Evolutionary conservation across 2,113 vertebrate species (phyloP).

Genomic region (Poeciliopsis occidentalis): DNA sequence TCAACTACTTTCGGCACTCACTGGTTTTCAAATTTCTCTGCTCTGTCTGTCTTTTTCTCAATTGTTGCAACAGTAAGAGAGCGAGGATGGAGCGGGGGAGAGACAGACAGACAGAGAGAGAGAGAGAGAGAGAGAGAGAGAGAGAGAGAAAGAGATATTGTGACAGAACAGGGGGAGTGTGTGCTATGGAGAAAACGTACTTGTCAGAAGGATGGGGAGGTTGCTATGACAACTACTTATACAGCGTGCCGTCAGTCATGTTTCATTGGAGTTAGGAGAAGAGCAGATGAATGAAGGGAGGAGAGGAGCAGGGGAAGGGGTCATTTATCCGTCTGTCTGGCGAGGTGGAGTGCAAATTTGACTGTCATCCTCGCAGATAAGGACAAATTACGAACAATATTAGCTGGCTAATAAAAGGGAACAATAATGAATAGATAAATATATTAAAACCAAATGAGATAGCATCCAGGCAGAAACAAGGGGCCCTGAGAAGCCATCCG

Average conservation of each 20-base stretch:
- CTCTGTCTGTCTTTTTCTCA: constrained; percentile 45
- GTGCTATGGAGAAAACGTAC: constrained; percentile 57
- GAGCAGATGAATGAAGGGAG: constrained; percentile 53
- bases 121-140: constrained; percentile 28
- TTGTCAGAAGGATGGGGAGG: constrained; percentile 77
- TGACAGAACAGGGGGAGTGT: constrained; percentile 49
- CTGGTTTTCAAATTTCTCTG: constrained; percentile 49
- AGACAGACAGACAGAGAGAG: not conserved
- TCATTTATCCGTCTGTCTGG: constrained; percentile 74
- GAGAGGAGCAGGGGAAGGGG: constrained; percentile 54
- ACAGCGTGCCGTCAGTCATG: constrained; percentile 79
- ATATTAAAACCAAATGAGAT: constrained; percentile 79
- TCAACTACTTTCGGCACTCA: constrained; percentile 46
- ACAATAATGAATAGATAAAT: constrained; percentile 81
- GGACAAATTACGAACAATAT: constrained; percentile 83
- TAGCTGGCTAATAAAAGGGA: constrained; percentile 77
- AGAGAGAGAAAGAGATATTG: constrained; percentile 38
- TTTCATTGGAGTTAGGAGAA: constrained; percentile 68
- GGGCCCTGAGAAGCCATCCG: constrained; percentile 63
- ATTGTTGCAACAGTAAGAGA: constrained; percentile 38
- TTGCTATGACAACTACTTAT: constrained; percentile 86
- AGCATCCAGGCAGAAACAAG: constrained; percentile 74
- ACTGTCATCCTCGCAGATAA: constrained; percentile 78
- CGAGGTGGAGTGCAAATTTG: constrained; percentile 72
- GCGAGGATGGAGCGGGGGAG: constrained; percentile 11